Conservation (phyloP, 2,888 invertebrate species). For the Tetropium fuscum region DNA sequence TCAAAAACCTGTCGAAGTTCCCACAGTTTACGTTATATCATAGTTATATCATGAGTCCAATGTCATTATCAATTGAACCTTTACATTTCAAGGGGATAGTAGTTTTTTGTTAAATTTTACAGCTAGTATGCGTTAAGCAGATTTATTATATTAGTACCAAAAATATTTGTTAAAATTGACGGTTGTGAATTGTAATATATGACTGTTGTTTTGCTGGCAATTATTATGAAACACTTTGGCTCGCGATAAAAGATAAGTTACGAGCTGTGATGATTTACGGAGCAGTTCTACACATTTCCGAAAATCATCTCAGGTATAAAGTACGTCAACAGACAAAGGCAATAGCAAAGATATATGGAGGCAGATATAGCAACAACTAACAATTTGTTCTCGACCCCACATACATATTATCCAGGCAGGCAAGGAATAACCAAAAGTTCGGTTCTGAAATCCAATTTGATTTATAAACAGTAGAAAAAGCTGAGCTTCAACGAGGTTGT, state of each 20-base stretch:
- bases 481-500: constrained; percentile 54
- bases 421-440: constrained; percentile 56
- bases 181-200: too few species aligned
- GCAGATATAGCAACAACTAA: constrained; percentile 56
- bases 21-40: too few species aligned
- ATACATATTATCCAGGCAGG: constrained; percentile 48
- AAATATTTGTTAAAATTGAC: not conserved
- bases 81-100: too few species aligned
- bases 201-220: constrained; percentile 14
- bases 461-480: constrained; percentile 63
- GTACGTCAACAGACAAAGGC: constrained; percentile 53
- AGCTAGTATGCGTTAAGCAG: too few species aligned
- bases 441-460: constrained; percentile 61
- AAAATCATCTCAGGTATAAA: constrained; percentile 52
- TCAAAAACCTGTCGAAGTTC: too few species aligned
- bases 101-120: too few species aligned
- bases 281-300: constrained; percentile 34
- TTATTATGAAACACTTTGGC: constrained; percentile 14
- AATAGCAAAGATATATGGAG: constrained; percentile 54
- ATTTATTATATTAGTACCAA: too few species aligned
- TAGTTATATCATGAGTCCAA: too few species aligned
- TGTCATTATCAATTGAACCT: too few species aligned
- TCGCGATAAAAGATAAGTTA: not conserved
- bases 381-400: constrained; percentile 54
- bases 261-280: constrained; percentile 31